Conservation (phyloP, 1,140 invertebrate species). For the Akabosia matsudoensis region DNA sequence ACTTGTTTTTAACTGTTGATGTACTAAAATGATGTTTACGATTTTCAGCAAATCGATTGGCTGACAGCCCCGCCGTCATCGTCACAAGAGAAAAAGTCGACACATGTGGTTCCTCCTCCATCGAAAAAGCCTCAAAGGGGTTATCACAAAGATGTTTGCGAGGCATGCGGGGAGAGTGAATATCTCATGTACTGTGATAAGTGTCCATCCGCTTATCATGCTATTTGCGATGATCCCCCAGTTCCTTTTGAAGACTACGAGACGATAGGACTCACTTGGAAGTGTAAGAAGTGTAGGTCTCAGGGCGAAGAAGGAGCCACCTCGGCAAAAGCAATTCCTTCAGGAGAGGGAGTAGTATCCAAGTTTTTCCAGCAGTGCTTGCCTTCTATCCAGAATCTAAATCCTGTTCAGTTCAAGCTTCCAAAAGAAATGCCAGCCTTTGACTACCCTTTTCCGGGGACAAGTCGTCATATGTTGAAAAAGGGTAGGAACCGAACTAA, state of each 20-base stretch:
- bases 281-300: constrained; percentile 4
- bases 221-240: constrained; percentile 18
- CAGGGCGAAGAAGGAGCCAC: background rate
- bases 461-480: background rate
- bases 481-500: background rate
- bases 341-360: background rate
- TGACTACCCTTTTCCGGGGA: constrained; percentile 7
- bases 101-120: background rate
- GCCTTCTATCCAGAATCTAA: background rate
- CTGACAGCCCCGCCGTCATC: background rate
- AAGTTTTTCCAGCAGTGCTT: background rate
- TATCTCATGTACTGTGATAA: constrained; percentile 14
- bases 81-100: background rate
- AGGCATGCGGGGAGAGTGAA: constrained; percentile 17
- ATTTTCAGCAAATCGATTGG: constrained; percentile 13
- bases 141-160: constrained; percentile 3
- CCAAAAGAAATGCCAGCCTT: constrained; percentile 4
- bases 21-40: background rate
- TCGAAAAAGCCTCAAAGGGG: constrained; percentile 3
- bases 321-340: background rate
- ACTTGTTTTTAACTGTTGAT: background rate
- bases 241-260: constrained; percentile 12
- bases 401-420: background rate
- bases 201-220: constrained; percentile 2
- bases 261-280: background rate